Evolutionary conservation across 2,888 invertebrate species (phyloP).

Genomic region (Priocnemis perturbator): DNA sequence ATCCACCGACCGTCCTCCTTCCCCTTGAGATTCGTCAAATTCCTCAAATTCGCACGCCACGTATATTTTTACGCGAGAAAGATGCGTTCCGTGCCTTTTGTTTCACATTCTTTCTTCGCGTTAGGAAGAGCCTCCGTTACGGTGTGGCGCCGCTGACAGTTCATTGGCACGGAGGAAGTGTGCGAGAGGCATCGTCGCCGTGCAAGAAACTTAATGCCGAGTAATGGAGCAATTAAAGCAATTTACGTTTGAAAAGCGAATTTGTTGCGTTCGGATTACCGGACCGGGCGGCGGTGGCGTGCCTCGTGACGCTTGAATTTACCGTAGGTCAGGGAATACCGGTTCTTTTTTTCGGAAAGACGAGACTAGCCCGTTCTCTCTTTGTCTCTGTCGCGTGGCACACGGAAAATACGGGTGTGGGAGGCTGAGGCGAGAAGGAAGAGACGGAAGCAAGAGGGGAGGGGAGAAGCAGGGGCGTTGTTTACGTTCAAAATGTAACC

Average conservation of each 20-base stretch:
- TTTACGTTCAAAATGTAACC: constrained; percentile 24
- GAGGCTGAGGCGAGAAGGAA: background rate
- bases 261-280: constrained; percentile 33
- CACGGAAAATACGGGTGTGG: background rate
- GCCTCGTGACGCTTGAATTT: background rate
- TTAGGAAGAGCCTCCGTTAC: no score
- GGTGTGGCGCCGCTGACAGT: constrained; percentile 48
- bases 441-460: background rate
- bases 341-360: no score
- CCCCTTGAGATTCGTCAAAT: no score
- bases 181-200: constrained; percentile 8
- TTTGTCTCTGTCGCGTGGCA: background rate
- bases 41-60: no score
- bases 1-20: no score
- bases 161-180: constrained; percentile 49
- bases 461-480: background rate
- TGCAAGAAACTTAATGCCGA: constrained; percentile 35
- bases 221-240: constrained; percentile 2
- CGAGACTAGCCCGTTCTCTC: constrained; percentile 4
- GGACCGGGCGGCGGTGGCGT: background rate
- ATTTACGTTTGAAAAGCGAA: constrained; percentile 24
- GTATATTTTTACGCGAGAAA: no score
- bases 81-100: no score
- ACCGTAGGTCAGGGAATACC: constrained; percentile 8
- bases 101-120: no score